Percentiles rank a stretch among this genome's conserved stretches.
These are phyloP conservation scores for Hyles euphorbiae DNA, from an alignment of 1,140 invertebrate genomes.

Conservation along the genomic window DNA sequence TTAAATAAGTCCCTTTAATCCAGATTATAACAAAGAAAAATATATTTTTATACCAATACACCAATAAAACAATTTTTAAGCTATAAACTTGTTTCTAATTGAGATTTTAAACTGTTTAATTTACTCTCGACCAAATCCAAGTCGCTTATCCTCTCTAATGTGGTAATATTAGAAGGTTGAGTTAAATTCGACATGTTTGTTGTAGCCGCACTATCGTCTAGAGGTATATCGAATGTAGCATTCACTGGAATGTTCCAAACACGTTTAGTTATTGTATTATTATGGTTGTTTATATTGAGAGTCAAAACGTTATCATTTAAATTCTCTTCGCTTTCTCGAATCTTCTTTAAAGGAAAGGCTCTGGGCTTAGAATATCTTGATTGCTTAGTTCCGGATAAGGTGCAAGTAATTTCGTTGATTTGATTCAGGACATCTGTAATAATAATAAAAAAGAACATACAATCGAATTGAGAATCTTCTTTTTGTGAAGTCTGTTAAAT, in stretches of 20 bases:
- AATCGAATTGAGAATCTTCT: neutral
- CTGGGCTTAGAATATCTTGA: constrained; percentile 6
- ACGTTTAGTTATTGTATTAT: constrained; percentile 39
- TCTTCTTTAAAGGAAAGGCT: neutral
- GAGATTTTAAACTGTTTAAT: constrained; percentile 52
- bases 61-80: neutral
- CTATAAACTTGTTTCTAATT: constrained; percentile 57
- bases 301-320: constrained; percentile 34
- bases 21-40: too few relatives aligned
- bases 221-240: constrained; percentile 22
- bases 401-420: constrained; percentile 55
- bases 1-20: too few relatives aligned
- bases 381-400: constrained; percentile 14
- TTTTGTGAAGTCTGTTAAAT: neutral
- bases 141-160: constrained; percentile 64
- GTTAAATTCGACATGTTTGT: constrained; percentile 26
- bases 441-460: constrained; percentile 23
- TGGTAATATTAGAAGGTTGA: constrained; percentile 55
- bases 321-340: constrained; percentile 12
- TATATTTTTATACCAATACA: neutral
- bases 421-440: constrained; percentile 63
- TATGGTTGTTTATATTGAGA: constrained; percentile 41
- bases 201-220: constrained; percentile 21
- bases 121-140: constrained; percentile 64
- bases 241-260: constrained; percentile 51